These are phyloP conservation scores for Tyto alba DNA, from an alignment of 2,113 vertebrate genomes.

Conservation along the genomic window DNA sequence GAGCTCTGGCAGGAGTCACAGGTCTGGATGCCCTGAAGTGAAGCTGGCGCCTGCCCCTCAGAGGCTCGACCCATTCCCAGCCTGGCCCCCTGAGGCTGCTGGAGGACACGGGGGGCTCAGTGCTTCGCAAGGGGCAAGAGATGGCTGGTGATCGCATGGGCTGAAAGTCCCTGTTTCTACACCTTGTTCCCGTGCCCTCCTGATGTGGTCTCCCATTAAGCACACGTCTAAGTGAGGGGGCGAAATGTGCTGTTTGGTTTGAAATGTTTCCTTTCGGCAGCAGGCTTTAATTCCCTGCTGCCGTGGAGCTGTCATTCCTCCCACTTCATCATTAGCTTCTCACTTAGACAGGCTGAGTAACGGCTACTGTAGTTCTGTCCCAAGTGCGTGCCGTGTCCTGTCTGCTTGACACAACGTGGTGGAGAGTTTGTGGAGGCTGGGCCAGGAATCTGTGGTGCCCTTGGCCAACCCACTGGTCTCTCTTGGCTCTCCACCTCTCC, in stretches of 20 bases:
- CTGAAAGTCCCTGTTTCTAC: neutral
- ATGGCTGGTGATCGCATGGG: fast-evolving
- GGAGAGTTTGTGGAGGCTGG: neutral
- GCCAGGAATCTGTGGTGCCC: neutral
- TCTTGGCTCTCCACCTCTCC: neutral
- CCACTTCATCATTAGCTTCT: neutral
- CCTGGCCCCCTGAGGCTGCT: neutral
- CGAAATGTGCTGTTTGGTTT: neutral
- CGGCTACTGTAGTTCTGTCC: neutral
- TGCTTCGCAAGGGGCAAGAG: neutral
- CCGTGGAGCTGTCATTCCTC: neutral
- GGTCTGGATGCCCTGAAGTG: neutral
- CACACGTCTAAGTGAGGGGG: neutral
- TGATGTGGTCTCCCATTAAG: fast-evolving
- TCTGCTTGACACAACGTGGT: fast-evolving
- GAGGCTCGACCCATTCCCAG: fast-evolving
- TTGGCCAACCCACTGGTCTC: too few relatives aligned
- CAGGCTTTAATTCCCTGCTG: neutral
- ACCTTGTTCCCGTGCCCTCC: neutral
- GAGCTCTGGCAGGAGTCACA: neutral
- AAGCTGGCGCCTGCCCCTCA: neutral
- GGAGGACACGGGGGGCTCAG: fast-evolving
- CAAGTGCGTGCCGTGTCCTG: fast-evolving
- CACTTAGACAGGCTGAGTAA: neutral
- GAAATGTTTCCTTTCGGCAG: neutral